Evolutionary conservation across 2,888 invertebrate genomes (phyloP).

Genomic region (Allolobophora icterica): DNA sequence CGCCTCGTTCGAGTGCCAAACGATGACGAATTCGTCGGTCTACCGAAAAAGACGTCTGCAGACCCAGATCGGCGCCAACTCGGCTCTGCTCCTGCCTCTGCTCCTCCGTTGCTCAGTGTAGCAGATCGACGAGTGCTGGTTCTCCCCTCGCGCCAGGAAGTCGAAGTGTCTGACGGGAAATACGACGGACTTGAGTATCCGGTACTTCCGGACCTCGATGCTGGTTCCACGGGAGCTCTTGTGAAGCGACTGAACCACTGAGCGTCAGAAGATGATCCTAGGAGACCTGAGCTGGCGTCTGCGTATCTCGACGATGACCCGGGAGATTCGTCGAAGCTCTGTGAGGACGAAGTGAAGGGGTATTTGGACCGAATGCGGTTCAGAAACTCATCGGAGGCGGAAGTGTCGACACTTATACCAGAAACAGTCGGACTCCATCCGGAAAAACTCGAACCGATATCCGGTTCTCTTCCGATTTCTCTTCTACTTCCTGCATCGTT

Average conservation of each 20-base stretch:
- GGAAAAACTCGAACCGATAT: background rate
- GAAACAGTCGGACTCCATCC: slow-evolving; percentile 22
- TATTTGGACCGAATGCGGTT: background rate
- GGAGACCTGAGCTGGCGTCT: background rate
- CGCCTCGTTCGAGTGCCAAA: background rate
- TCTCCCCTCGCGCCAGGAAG: background rate
- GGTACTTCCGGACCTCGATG: background rate
- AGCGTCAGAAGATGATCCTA: background rate
- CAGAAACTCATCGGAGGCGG: slow-evolving; percentile 20
- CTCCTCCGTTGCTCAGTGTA: background rate
- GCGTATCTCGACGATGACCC: slow-evolving; percentile 20
- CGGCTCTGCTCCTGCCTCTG: background rate
- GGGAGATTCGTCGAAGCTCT: background rate
- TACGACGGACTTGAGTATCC: background rate
- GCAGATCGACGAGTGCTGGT: background rate
- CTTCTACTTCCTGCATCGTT: background rate
- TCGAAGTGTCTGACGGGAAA: background rate
- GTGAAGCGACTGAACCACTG: slow-evolving; percentile 13
- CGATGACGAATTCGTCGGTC: slow-evolving; percentile 12
- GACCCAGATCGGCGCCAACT: background rate
- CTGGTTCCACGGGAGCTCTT: background rate
- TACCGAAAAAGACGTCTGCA: background rate
- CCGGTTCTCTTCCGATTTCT: background rate
- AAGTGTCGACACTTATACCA: background rate
- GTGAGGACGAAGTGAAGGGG: background rate